These are phyloP conservation scores for Heterotilapia buettikoferi DNA, from an alignment of 2,113 vertebrate species.

Conservation along the genomic window DNA sequence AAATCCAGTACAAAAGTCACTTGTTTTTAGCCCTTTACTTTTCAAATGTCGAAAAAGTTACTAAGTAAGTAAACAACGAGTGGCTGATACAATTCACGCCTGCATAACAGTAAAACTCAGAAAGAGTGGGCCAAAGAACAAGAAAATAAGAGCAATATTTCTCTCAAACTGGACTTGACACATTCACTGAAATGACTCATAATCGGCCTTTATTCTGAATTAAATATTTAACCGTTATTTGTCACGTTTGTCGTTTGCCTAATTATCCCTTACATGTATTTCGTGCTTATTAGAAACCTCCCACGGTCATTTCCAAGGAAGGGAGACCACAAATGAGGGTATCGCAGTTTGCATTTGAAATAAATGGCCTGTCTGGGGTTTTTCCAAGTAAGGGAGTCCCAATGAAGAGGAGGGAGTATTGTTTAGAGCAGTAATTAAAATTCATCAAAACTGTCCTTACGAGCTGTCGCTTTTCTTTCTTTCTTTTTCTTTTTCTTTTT, in stretches of 20 bases:
- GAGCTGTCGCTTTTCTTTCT: neutral
- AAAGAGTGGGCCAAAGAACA: neutral
- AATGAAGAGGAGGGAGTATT: neutral
- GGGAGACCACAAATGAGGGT: neutral
- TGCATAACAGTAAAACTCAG: neutral
- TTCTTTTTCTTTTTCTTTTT: neutral
- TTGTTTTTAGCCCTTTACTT: neutral
- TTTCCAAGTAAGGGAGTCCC: neutral
- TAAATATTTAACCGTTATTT: neutral
- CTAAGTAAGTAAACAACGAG: neutral
- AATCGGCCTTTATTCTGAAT: neutral
- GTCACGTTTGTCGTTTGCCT: neutral
- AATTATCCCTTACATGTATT: neutral
- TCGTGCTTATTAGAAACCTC: conserved; percentile 21
- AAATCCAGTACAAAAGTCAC: neutral
- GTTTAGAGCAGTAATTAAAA: neutral
- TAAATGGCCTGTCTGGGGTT: neutral
- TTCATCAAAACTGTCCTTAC: neutral
- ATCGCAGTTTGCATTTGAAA: neutral
- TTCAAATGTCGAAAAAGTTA: neutral
- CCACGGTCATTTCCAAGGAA: conserved; percentile 37
- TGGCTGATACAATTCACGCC: neutral
- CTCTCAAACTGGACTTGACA: neutral
- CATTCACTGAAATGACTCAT: neutral
- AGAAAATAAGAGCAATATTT: neutral